Base-by-base conservation (phyloP, 2,113 vertebrate species). In the Paramisgurnus dabryanus region DNA sequence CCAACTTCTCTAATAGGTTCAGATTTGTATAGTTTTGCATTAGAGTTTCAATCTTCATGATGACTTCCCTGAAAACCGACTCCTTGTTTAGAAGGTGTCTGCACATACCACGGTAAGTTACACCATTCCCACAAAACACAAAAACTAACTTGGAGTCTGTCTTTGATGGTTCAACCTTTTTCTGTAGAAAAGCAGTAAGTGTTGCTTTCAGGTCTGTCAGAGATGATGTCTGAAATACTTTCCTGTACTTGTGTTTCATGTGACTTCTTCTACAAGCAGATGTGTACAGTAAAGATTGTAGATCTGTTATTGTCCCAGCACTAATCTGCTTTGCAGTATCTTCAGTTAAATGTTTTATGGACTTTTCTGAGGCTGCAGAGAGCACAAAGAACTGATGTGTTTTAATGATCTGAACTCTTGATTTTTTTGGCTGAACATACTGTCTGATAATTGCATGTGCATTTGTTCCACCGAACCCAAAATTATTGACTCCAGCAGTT, bases 401-500 rank as follows among this genome's bases (percentile, higher is more conserved):
- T 77, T 84, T 91, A 50, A 76, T 83, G 60, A 77, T 17, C 47
- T 43, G 39, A 41, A 72, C 68, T 67, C 79, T 69, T 43, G 79
- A 22, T 53, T 34, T 10, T 11, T 22, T 11, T 10, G 80, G 5
- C 80, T 93, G 90, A 3, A 50, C 15, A 53, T 65, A 55, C 80
- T 96, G 90, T 84, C 88, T 94, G 34, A 96, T 90, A 80, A 95
- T 88, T 15, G 87, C 73, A 0, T 96, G 95, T 66, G 92, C 94
- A 83, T 96, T 96, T 67, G 95, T 95, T 74, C 95, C 95, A 41
- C 94, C 95, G 91, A 95, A 95, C 2, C 94, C 94, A 92, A 96
- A 96, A 86, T 91, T 94, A 81, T 94, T 97, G 17, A 97, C 84
- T 57, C 94, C 94, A 79, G 95, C 95, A 75, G 91, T 84, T 87